Base-by-base conservation (phyloP, 2,797 vertebrate species). In the Danio tinwini region DNA sequence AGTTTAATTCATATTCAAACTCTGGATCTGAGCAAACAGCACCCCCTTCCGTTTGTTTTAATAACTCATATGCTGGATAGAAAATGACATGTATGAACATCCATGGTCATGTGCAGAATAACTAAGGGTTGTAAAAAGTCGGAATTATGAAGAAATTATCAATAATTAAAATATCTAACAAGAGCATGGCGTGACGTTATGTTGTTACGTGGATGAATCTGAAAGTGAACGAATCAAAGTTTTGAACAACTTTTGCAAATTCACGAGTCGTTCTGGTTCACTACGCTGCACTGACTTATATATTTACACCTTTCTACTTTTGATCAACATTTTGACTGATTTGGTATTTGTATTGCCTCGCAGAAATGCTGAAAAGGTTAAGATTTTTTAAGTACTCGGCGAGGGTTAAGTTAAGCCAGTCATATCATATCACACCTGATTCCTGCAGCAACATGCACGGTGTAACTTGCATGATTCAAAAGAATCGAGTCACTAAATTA, bases 11-110 rank as follows among this genome's bases (percentile, higher is more conserved):
- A 50, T 59, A 65, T 45, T 44, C 47, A 5, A 12, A 12, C 0
- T 16, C 7, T 42, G 37, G 76, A 8, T 45, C 53, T 86, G 68
- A 80, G 74, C 44, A 79, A 82, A 70, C 79, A 88, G 84, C 75
- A 17, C 83, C 84, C 87, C 84, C 91, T 86, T 55, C 78, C 87
- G 91, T 82, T 76, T 16, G 53, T 76, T 75, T 52, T 53, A 63
- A n/a, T 14, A n/a, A 56, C 52, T 47, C 10, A 42, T 19, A 19
- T 56, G 21, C 12, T 21, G 21, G 65, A 13, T 9, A 2, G 1
- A n/a, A 5, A 67, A 17, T 37, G 7, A 11, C 5, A 42, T 29
- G 12, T 39, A 11, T 49, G 21, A 47, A 50, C 10, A 53, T 6
- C 12, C n/a, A 53, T 17, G 6, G 29, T 29, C 17, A 19, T 6